These are phyloP conservation scores for Lophotriccus pileatus DNA, from an alignment of 2,797 vertebrate species.

Conservation along the genomic window DNA sequence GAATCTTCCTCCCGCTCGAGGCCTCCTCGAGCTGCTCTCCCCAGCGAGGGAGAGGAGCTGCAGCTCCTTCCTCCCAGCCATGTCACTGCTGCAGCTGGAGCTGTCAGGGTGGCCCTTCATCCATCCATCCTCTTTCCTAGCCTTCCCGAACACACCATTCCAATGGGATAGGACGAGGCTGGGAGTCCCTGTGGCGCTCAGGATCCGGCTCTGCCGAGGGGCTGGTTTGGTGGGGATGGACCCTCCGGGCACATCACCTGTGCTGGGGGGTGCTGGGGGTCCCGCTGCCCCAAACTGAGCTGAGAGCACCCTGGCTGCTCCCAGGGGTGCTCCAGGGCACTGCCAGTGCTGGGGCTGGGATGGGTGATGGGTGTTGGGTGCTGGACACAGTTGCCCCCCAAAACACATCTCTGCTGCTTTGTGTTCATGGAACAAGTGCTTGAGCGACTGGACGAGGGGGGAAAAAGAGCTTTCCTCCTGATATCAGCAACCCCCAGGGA, in stretches of 20 bases:
- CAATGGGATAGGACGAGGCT: accelerated
- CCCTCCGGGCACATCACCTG: accelerated
- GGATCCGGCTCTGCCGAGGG: not conserved
- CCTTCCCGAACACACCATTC: accelerated
- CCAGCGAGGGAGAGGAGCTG: not conserved
- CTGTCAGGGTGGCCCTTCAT: not conserved
- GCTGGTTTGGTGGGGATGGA: not conserved
- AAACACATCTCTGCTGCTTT: accelerated
- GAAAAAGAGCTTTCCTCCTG: not conserved
- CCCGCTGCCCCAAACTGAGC: not conserved
- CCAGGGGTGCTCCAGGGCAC: not conserved
- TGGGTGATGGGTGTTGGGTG: accelerated
- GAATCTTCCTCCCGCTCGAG: accelerated
- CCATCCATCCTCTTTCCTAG: not conserved
- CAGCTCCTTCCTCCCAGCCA: not conserved
- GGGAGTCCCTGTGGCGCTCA: accelerated
- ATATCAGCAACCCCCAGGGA: not conserved
- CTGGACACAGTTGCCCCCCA: not conserved
- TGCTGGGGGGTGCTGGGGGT: accelerated
- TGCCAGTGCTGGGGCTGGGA: not conserved
- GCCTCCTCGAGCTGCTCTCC: not conserved
- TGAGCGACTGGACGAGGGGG: accelerated
- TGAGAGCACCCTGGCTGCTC: not conserved
- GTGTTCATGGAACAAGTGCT: accelerated
- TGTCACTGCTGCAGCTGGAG: not conserved